phyloP scores from a whole-genome alignment of 2,797 vertebrate genomes.

The Buceros bicornis region DNA sequence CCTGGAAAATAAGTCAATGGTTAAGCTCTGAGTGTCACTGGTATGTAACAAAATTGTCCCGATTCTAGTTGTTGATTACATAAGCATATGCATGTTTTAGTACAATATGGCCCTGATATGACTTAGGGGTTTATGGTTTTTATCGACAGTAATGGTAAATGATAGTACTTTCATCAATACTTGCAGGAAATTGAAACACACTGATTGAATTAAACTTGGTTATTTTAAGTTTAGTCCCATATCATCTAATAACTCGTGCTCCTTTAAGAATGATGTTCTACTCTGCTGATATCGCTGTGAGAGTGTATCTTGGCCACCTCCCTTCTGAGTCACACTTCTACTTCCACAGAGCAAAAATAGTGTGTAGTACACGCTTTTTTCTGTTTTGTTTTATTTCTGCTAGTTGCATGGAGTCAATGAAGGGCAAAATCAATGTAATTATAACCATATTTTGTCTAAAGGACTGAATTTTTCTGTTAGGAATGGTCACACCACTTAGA shows the following conservation, averaged over 20 bases:
- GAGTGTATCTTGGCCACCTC: background rate
- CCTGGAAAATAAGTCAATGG: background rate
- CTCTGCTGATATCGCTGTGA: background rate
- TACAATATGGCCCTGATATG: background rate
- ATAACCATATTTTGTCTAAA: background rate
- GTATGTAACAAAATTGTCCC: background rate
- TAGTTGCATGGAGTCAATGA: background rate
- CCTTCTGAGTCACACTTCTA: background rate
- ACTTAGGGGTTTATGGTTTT: background rate
- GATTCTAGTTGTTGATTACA: background rate
- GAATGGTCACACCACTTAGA: background rate
- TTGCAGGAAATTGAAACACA: background rate
- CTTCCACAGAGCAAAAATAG: background rate
- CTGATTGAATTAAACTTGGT: background rate
- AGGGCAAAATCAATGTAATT: background rate
- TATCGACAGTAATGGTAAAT: background rate
- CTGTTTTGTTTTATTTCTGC: background rate
- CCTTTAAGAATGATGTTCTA: background rate
- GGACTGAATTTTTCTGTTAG: background rate
- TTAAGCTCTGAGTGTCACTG: background rate
- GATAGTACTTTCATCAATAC: background rate
- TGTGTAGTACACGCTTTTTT: background rate
- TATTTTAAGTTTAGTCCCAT: background rate
- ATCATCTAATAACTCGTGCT: background rate
- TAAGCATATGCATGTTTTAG: background rate